Evolutionary conservation across 1,140 invertebrate genomes (phyloP), one percentile per base, ranked within the genome.

Genomic region (Brachystomella parvula): DNA sequence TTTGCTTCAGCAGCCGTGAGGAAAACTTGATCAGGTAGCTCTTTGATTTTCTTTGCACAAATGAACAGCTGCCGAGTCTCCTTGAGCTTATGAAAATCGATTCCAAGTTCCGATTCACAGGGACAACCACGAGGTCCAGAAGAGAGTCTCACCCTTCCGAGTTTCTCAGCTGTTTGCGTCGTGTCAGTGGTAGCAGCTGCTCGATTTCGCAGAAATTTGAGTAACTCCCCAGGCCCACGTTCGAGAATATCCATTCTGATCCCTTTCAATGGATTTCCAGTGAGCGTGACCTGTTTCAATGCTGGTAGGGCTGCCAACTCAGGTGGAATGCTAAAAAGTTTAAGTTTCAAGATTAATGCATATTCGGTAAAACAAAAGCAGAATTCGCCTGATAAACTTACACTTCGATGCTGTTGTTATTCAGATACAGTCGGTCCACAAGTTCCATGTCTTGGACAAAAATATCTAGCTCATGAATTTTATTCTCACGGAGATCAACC

Each of bases 241-340:
- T 86, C 82, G 47, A 92, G 79, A 49, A 92, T 85, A 76, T 92
- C 89, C 58, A 85, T 81, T 61, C 89, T 79, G 39, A 92, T 83
- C 28, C 84, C 85, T 73, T 85, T 82, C 68, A 94, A 79, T 70
- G 88, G 87, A 80, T 96, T 96, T 0, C 91, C 93, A 60, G 93
- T 88, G 47, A 95, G 80, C 66, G 86, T 84, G 47, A 96, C 81
- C 63, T 86, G 87, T 71, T 90, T 90, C 44, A 96, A 77, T 76
- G 92, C 88, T 0, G 87, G 85, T 69, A 95, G 79, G 9, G 87
- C 78, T 1, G 88, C 84, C 26, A 96, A 75, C 31, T 84, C 84
- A 74, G 80, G 83, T 30, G 93, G 91, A 70, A 95, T 78, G 64
- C 88, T 92, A 78, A 76, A 39, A 63, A 63, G 2, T 24, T n/a